Base-by-base conservation (phyloP, 2,113 vertebrate genomes). In the Sinosuthora webbiana region DNA sequence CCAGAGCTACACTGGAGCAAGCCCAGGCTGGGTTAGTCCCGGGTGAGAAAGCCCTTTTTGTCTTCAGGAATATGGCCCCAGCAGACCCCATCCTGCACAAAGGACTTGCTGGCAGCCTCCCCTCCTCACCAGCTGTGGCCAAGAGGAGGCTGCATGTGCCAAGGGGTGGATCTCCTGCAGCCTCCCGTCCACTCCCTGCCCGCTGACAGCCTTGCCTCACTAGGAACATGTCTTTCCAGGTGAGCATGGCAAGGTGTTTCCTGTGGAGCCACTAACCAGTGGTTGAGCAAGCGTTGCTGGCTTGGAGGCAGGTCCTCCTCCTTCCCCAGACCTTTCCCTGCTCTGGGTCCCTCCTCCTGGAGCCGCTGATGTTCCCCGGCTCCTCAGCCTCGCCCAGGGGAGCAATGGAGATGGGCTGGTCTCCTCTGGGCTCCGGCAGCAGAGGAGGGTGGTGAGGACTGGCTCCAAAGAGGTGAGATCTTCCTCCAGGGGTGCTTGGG, bases 201-300 rank as follows among this genome's bases (percentile, higher is more conserved):
- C 14, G 0, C 80, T 25, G 87, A 14, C 0, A 0, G 82, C 83
- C 70, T 24, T 88, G 63, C 69, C 67, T 53, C 8, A 2, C 70
- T 31, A 0, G 57, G 89, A 95, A 82, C 95, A 62, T 94, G 95
- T 86, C 93, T 80, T 52, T 94, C 94, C 92, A 93, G 94, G 93
- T 71, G 79, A 92, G 47, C 94, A 53, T 0, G 10, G 87, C 75
- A 37, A 95, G 90, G 87, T 96, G 94, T 81, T 94, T 92, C 94
- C 93, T 87, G 82, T 86, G 93, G 55, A 88, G 85, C 90, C 94
- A 91, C 93, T 93, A 92, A 94, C 90, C 93, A 95, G 95, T 3
- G 3, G 95, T 73, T 80, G 87, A 93, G 68, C 94, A 42, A 65
- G 89, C 0, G 2, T 2, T 71, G 82, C 95, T 90, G 85, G 59